Evolutionary conservation across 2,797 vertebrate species (phyloP), one percentile per base, ranked within the genome.

Genomic region (Phyllotis vaccarum): DNA sequence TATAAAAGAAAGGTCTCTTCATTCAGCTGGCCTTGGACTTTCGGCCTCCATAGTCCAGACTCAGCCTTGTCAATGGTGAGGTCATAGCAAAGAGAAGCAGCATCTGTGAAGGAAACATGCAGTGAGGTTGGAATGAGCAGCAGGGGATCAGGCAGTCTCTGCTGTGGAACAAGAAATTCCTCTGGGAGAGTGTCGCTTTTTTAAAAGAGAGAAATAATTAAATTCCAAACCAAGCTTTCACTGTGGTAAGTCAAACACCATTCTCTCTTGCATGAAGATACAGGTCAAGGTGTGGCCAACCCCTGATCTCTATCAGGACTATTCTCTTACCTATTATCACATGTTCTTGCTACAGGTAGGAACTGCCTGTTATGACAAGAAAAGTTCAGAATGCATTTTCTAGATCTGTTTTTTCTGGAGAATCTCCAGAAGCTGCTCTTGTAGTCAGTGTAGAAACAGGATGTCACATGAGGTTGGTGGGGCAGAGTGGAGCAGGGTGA

Each of bases 1-100:
- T 11, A 92, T 12, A 0, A 2, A 27, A 97, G 8, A 49, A 86
- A 62, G 3, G 0, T 0, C 0, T 16, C 12, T 27, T 3, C 5
- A 0, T 92, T 52, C 13, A 92, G 0, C 2, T 24, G 13, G 0
- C 34, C 85, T 46, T 46, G 1, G n/a, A 58, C 6, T 0, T 2
- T 3, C 66, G 58, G 94, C 17, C 29, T n/a, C 0, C 11, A 11
- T 0, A 60, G 1, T n/a, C 8, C 19, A 17, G 11, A 6, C 13
- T 0, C 17, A 16, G 52, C 0, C 0, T 1, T 29, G 3, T 4
- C 0, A 13, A 89, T 0, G 3, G 0, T 46, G 8, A 94, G 11
- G 0, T 1, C 0, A 34, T 24, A 93, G 58, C 0, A 58, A 37
- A 95, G 66, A 56, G 1, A n/a, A 17, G 58, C 72, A 56, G 3